Conservation (phyloP, 2,888 invertebrate species). For the Tetragonisca angustula region DNA sequence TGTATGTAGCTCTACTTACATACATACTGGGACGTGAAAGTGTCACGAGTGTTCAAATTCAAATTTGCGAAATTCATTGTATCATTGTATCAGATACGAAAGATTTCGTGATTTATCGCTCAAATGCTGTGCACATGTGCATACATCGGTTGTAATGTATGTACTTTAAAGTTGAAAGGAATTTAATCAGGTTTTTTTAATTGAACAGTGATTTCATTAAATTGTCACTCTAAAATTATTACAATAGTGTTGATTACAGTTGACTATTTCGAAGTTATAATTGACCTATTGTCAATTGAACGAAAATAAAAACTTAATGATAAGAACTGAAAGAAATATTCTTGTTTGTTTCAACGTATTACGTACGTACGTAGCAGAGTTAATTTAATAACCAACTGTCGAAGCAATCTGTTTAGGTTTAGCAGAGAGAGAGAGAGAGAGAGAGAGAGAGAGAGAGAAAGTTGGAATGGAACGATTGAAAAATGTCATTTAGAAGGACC, state of each 20-base stretch:
- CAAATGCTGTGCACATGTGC: too few relatives aligned
- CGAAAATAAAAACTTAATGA: neutral
- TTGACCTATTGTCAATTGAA: neutral
- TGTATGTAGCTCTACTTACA: too few relatives aligned
- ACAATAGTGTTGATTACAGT: neutral
- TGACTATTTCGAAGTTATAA: neutral
- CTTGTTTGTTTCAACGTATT: neutral
- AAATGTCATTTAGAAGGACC: neutral
- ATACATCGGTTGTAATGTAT: neutral
- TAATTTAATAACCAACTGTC: neutral
- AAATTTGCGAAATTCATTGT: too few relatives aligned
- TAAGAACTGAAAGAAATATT: neutral
- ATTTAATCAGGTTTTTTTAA: neutral
- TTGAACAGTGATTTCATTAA: neutral
- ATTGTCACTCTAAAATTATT: neutral
- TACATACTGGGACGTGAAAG: too few relatives aligned
- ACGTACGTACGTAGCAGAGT: neutral
- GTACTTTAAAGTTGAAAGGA: neutral
- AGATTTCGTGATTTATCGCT: neutral
- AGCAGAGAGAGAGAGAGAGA: too few relatives aligned
- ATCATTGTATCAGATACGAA: too few relatives aligned
- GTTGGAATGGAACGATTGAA: constrained; percentile 12
- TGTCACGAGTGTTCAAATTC: too few relatives aligned
- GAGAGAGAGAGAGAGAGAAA: neutral
- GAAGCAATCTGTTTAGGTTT: neutral